phyloP scores from a whole-genome alignment of 2,113 vertebrate genomes.

The Myanophis thanlyinensis region DNA sequence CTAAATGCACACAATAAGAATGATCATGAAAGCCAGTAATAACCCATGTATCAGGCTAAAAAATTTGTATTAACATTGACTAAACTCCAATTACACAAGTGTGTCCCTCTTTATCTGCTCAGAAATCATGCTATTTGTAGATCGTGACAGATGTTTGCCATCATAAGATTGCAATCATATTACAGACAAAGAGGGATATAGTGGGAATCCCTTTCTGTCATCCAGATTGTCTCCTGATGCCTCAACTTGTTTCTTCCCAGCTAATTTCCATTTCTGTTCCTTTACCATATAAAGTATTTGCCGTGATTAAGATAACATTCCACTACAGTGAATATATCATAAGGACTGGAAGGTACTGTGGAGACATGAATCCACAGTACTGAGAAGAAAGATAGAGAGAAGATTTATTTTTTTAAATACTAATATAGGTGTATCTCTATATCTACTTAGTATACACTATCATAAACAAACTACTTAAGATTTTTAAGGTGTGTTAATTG shows the following conservation, averaged over 20 bases:
- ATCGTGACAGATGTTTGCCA: background rate
- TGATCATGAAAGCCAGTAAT: background rate
- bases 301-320: background rate
- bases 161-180: background rate
- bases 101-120: background rate
- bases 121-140: background rate
- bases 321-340: background rate
- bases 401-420: background rate
- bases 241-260: background rate
- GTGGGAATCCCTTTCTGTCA: background rate
- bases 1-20: background rate
- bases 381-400: background rate
- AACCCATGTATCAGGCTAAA: background rate
- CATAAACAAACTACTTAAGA: background rate
- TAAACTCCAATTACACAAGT: background rate
- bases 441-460: background rate
- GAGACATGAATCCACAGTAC: background rate
- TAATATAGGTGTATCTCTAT: background rate
- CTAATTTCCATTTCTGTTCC: background rate
- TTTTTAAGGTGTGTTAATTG: background rate
- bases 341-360: background rate
- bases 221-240: background rate
- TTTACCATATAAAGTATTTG: background rate
- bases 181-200: background rate
- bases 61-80: background rate